Evolutionary conservation across 2,888 invertebrate species (phyloP).

Genomic region (Sinotaia quadrata): DNA sequence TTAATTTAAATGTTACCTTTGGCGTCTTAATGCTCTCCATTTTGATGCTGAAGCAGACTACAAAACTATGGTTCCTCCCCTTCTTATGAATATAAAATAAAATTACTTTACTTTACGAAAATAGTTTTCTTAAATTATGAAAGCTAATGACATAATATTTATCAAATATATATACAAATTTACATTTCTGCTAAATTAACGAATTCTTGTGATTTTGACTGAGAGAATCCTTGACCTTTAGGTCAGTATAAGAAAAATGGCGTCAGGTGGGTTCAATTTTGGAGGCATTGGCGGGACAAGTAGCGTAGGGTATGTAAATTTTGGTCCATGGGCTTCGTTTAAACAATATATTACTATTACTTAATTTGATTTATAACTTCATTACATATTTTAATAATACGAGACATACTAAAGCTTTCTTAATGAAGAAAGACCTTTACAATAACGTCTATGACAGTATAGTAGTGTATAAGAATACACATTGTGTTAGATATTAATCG

Average conservation of each 20-base stretch:
- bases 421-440: no score
- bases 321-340: no score
- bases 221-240: constrained; percentile 26
- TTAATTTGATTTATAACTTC: no score
- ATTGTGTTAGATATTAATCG: no score
- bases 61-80: constrained; percentile 20
- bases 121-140: not conserved
- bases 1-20: constrained; percentile 40
- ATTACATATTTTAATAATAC: no score
- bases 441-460: no score
- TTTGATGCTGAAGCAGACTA: constrained; percentile 33
- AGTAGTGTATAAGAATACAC: no score
- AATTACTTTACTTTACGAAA: no score
- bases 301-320: no score
- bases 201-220: not conserved
- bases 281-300: no score
- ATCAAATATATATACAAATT: not conserved
- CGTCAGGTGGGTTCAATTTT: constrained; percentile 27
- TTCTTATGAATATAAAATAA: not conserved
- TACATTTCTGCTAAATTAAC: not conserved
- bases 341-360: no score
- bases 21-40: constrained; percentile 56
- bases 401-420: no score
- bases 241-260: constrained; percentile 21
- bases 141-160: not conserved